Base-by-base conservation (phyloP, 2,888 invertebrate species). In the Microctonus hyperodae region DNA sequence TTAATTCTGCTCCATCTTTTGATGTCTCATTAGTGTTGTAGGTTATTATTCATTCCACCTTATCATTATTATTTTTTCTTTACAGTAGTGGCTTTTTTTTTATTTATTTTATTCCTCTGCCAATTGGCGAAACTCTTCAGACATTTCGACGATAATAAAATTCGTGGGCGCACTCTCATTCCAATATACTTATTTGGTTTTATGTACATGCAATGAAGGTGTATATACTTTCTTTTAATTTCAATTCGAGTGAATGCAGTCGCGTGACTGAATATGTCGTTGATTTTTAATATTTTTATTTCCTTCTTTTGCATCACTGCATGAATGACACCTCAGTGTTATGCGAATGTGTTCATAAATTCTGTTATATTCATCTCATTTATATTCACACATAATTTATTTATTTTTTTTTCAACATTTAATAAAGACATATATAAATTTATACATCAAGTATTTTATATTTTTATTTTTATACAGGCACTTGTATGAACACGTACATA, bases 191-290 rank as follows among this genome's bases (percentile, higher is more conserved):
- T 37, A 37, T n/a, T 37, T 37, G 37, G n/a, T 37, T 11, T 13
- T 37, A n/a, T n/a, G n/a, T n/a, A n/a, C n/a, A n/a, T 37, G n/a
- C n/a, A n/a, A n/a, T n/a, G n/a, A n/a, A n/a, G n/a, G 44, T 20
- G 16, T n/a, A 31, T 16, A 25, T 48, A 40, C 59, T 60, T 60
- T 60, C 59, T 48, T 48, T 48, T 60, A 60, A 60, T 60, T 60
- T 31, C 59, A 60, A 23, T 48, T 40, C 9, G 23, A n/a, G 22
- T 58, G 40, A 58, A 16, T 25, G 58, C 25, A 16, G 25, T 1
- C 13, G 44, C 16, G 44, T 44, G 44, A 16, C 16, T 31, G 28
- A 0, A 55, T 55, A 53, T 23, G 28, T n/a, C 6, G 33, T 55
- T 7, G 23, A 10, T 40, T 6, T 40, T 35, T 25, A 13, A 16